Base-by-base conservation (phyloP, 2,888 invertebrate species). In the Azorinus chamasolen region DNA sequence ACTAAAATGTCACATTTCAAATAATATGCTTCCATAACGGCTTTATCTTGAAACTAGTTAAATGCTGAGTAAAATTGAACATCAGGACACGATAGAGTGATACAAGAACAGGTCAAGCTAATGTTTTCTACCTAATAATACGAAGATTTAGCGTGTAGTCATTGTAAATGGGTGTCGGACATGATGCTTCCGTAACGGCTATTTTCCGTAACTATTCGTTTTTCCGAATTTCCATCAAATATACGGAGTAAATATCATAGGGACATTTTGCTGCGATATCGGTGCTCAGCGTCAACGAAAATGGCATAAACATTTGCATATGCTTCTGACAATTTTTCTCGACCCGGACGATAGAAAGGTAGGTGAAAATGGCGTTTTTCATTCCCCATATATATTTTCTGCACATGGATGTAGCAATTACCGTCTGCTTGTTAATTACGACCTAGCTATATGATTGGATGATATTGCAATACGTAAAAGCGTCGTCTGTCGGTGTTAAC, bases 401-500 rank as follows among this genome's bases (percentile, higher is more conserved):
- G 41, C 41, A 8, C n/a, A n/a, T n/a, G n/a, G n/a, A n/a, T n/a
- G n/a, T n/a, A n/a, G n/a, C n/a, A n/a, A n/a, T n/a, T n/a, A 14
- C 8, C 41, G 41, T n/a, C n/a, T n/a, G n/a, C n/a, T n/a, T n/a
- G n/a, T n/a, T n/a, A n/a, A n/a, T n/a, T n/a, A n/a, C n/a, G n/a
- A n/a, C n/a, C n/a, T n/a, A n/a, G n/a, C n/a, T n/a, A n/a, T n/a
- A n/a, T n/a, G n/a, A n/a, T n/a, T n/a, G n/a, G n/a, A n/a, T n/a
- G n/a, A n/a, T n/a, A n/a, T n/a, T 14, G 14, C 10, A 41, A 14
- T 41, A 41, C 41, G 41, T 41, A 8, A 41, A 12, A 8, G 41
- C 41, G 41, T 41, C 41, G 41, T 41, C 41, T 41, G 41, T 41
- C 41, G 8, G 41, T 41, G 41, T 41, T 41, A 41, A 41, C 41